Evolutionary conservation across 2,888 invertebrate genomes (phyloP).

Genomic region (Timema podura): DNA sequence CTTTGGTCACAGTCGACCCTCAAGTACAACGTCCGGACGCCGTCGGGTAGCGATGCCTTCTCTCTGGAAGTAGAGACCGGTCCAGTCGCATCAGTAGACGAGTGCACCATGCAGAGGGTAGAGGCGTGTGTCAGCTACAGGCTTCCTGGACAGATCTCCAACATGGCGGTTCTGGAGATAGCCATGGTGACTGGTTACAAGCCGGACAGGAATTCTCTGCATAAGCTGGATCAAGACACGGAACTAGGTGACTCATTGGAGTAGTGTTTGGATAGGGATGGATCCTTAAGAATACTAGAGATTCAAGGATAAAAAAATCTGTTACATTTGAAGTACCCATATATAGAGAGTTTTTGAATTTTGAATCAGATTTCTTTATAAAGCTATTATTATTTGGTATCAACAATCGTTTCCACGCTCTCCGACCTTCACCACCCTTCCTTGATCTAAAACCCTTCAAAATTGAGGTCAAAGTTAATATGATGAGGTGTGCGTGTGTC

Average conservation of each 20-base stretch:
- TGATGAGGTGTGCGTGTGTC: background rate
- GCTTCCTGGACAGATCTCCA: conserved; percentile 49
- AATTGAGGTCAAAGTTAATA: too few relatives aligned
- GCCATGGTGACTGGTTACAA: conserved; percentile 60
- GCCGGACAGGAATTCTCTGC: conserved; percentile 55
- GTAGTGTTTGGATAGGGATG: conserved; percentile 32
- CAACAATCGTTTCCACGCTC: too few relatives aligned
- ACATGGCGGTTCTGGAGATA: conserved; percentile 61
- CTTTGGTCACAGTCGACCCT: conserved; percentile 44
- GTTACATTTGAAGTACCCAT: too few relatives aligned
- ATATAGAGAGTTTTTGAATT: background rate
- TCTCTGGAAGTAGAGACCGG: conserved; percentile 47
- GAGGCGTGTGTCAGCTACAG: conserved; percentile 31
- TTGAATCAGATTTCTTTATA: background rate
- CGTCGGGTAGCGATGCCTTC: conserved; percentile 50
- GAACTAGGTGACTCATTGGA: conserved; percentile 36
- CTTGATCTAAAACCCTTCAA: too few relatives aligned
- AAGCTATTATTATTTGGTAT: too few relatives aligned
- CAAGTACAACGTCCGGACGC: conserved; percentile 50
- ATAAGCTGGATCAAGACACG: conserved; percentile 46
- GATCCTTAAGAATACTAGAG: too few relatives aligned
- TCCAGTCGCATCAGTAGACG: conserved; percentile 46
- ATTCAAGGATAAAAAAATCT: too few relatives aligned
- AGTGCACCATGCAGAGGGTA: conserved; percentile 35
- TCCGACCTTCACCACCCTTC: too few relatives aligned